Percentiles rank a stretch among this genome's conserved stretches.
Conservation (phyloP, 2,888 invertebrate species). For the Dendrolimus pini region DNA sequence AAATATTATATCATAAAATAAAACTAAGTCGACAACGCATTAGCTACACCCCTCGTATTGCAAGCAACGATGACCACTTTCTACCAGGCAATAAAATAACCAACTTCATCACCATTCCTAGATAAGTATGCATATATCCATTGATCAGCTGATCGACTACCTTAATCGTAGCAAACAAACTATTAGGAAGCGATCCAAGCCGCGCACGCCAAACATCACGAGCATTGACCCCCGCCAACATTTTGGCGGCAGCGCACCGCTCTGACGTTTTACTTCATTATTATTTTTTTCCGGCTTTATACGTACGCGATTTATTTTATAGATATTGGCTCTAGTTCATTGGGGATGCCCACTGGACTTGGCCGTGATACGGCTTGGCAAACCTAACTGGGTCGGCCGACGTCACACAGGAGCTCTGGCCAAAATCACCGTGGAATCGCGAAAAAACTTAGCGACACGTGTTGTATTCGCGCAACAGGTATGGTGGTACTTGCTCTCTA, state of each 20-base stretch:
- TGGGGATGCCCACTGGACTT: constrained; percentile 72
- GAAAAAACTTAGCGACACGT: constrained; percentile 43
- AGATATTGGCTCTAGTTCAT: constrained; percentile 75
- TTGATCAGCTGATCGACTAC: constrained; percentile 15
- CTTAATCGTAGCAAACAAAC: constrained; percentile 61
- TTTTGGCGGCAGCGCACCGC: constrained; percentile 65
- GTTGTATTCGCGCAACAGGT: constrained; percentile 19
- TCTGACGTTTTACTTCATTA: constrained; percentile 65
- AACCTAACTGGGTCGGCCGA: constrained; percentile 67
- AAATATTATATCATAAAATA: too few species aligned
- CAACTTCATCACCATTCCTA: too few species aligned
- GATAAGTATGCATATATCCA: too few species aligned
- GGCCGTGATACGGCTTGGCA: constrained; percentile 74
- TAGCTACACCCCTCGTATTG: too few species aligned
- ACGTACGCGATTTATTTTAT: constrained; percentile 71
- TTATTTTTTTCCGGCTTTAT: constrained; percentile 63
- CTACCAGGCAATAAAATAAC: too few species aligned
- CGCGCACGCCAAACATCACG: constrained; percentile 68
- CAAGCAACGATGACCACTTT: too few species aligned
- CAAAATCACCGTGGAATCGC: constrained; percentile 72
- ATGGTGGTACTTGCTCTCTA: background rate
- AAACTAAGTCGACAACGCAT: too few species aligned
- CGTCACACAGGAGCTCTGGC: constrained; percentile 69
- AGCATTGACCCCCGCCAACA: constrained; percentile 62
- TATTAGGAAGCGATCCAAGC: constrained; percentile 67